Evolutionary conservation across 2,113 vertebrate species (phyloP), one percentile per base, ranked within the genome.

Genomic region (zebrafish (Danio rerio)): DNA sequence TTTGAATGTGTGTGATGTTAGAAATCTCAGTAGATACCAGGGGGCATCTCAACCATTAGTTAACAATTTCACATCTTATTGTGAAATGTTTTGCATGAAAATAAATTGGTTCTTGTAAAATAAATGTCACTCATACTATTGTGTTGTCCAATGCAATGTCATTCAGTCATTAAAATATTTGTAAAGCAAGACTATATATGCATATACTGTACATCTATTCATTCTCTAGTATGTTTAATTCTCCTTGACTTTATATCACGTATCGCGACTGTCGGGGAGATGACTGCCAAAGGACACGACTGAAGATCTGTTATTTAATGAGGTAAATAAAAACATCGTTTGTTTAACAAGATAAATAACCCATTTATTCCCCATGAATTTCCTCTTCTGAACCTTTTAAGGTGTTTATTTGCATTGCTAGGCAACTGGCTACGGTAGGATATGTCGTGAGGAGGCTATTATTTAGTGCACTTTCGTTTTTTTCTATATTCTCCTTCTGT

Each of bases 241-340:
- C 90, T 93, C 95, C 92, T 98, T 98, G 94, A 96, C 93, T 49
- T 7, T 78, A 76, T 16, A 42, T 1, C 81, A 99, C 98, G 0
- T 99, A 99, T 47, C 96, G 93, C 77, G 92, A 96, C 90, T 94
- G 95, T 75, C 90, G 81, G n/a, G 95, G 89, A 58, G 94, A 96
- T 53, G 88, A 88, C 86, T 91, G 93, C 81, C 89, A 94, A 84
- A 93, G 91, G 81, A 96, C 95, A 78, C 94, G 96, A 80, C 88
- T 98, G 85, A 98, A 98, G 93, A 96, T 98, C 88, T 99, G 97
- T 87, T 96, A 95, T 87, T 95, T 99, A 85, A 99, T 99, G 95
- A 97, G 98, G 98, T 98, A 94, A 95, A 87, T 8, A 70, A 7
- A 42, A 43, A 6, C 5, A 73, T 45, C 49, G 40, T 68, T 9